These are phyloP conservation scores for Stenopsyche tienmushanensis DNA, from an alignment of 1,140 invertebrate genomes.

Conservation along the genomic window DNA sequence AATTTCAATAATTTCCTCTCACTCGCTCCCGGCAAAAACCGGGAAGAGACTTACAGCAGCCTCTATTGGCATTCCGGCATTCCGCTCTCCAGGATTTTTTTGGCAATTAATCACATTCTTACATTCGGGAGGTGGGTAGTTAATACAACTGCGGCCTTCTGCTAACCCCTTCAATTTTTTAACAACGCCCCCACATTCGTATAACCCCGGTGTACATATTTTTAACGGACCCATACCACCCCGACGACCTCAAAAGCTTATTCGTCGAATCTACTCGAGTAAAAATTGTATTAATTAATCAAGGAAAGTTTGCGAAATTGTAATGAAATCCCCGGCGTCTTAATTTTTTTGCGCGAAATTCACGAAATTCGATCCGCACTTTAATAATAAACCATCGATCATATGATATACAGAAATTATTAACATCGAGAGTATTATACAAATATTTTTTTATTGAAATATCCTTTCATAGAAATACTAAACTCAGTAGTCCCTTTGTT, in stretches of 20 bases:
- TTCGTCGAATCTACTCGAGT: background rate
- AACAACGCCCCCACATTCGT: slow-evolving; percentile 12
- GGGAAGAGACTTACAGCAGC: background rate
- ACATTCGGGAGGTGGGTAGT: slow-evolving; percentile 32
- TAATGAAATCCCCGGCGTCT: too few relatives aligned
- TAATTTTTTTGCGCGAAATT: too few relatives aligned
- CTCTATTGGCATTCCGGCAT: slow-evolving; percentile 28
- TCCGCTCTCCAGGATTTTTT: slow-evolving; percentile 28
- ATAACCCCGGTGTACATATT: too few relatives aligned
- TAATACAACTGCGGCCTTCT: slow-evolving; percentile 30
- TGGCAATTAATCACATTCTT: slow-evolving; percentile 42
- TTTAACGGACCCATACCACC: too few relatives aligned
- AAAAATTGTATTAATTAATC: slow-evolving; percentile 23
- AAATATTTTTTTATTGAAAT: background rate
- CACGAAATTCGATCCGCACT: too few relatives aligned
- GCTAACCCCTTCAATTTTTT: slow-evolving; percentile 38
- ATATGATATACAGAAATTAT: too few relatives aligned
- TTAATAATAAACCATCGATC: too few relatives aligned
- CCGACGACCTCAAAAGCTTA: background rate
- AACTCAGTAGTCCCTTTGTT: slow-evolving; percentile 36
- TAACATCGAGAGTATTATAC: too few relatives aligned
- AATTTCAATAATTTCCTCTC: slow-evolving; percentile 25
- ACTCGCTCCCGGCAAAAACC: background rate
- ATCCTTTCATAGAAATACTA: slow-evolving; percentile 3
- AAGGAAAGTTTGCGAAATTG: too few relatives aligned